Base-by-base conservation (phyloP, 2,113 vertebrate genomes). In the Protobothrops mucrosquamatus region DNA sequence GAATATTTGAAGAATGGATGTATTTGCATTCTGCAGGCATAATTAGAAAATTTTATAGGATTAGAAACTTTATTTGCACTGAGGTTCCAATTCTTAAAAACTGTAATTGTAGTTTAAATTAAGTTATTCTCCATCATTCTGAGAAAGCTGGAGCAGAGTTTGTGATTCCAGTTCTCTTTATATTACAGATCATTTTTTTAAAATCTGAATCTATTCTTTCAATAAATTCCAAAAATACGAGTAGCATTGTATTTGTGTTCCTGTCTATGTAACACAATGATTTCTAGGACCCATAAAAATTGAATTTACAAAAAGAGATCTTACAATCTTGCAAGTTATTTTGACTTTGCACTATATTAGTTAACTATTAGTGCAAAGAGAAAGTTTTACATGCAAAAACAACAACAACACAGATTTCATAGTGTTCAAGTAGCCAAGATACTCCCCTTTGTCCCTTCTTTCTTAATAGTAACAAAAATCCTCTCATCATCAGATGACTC, bases 201-300 rank as follows among this genome's bases (percentile, higher is more conserved):
- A 81, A 81, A 20, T 39, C 74, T 56, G 55, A 81, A 43, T 20
- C 14, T 74, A 74, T 74, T 74, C 69, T 81, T 22, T 52, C 2
- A 93, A 89, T 93, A 90, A 93, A 93, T 93, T 86, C 24, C 48
- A 39, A 59, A 81, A 22, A 39, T 26, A 2, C 34, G 14, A 7
- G 3, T 86, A 34, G 12, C 59, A 52, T 90, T 11, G 64, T 43
- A n/a, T 29, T 85, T 87, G 39, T 89, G 24, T 12, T n/a, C 74
- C 61, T 88, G 3, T n/a, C 14, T 88, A 29, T 51, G 85, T 26
- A 26, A 48, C 5, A 86, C 23, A 34, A 39, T 81, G 7, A 81
- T 81, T 34, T 81, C 74, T 81, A 43, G 74, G 74, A 9, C 34
- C 34, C 39, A 2, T 34, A 81, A 43, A 34, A 81, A 43, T 18